Conservation (phyloP, 2,113 vertebrate genomes). For the Hyperopisus bebe region DNA sequence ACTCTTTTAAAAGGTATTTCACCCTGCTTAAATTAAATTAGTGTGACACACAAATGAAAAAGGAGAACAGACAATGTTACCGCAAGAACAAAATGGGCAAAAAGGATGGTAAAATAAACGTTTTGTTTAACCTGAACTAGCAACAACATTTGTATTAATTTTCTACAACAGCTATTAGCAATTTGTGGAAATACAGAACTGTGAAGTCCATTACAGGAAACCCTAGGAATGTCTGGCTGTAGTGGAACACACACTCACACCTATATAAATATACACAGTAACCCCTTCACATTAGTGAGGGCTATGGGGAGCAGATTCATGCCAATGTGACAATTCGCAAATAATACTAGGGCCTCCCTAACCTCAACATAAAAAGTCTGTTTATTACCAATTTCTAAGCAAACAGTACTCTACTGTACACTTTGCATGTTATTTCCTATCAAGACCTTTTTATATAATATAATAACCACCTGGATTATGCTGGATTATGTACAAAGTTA, state of each 20-base stretch:
- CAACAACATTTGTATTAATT: neutral
- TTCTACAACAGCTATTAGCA: neutral
- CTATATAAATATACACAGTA: neutral
- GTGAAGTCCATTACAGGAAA: neutral
- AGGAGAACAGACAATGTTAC: neutral
- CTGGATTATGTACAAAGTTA: neutral
- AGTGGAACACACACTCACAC: neutral
- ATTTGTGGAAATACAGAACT: neutral
- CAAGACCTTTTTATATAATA: neutral
- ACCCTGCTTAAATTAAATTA: neutral
- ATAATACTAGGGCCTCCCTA: neutral
- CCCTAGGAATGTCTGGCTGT: neutral
- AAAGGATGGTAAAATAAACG: neutral
- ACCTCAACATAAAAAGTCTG: neutral
- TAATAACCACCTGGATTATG: too few relatives aligned
- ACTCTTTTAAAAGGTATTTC: conserved; percentile 16
- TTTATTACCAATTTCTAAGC: neutral
- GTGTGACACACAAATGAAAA: neutral
- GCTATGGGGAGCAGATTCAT: neutral
- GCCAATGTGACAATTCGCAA: neutral
- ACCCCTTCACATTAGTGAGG: neutral
- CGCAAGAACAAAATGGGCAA: neutral
- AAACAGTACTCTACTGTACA: neutral
- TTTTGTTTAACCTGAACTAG: neutral
- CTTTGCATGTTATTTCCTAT: neutral